A percentile compares a stretch with the other conserved stretches of the same genome.
Evolutionary conservation across 2,888 invertebrate species (phyloP).

Genomic region (Catonia carolina): DNA sequence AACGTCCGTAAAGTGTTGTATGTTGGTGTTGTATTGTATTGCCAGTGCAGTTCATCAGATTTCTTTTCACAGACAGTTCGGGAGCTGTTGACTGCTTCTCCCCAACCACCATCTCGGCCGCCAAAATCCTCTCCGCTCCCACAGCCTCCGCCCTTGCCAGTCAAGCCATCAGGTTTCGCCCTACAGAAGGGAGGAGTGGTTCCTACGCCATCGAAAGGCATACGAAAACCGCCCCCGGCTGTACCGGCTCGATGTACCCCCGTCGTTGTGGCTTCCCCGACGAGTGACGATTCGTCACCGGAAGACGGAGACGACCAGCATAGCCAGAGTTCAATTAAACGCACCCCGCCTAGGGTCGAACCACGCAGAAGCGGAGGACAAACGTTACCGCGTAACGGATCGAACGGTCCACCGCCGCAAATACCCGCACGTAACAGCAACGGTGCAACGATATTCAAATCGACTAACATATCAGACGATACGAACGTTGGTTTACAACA

Average conservation of each 20-base stretch:
- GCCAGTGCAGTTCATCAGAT: conserved; percentile 6
- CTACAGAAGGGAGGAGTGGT: conserved; percentile 29
- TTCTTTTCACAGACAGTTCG: conserved; percentile 53
- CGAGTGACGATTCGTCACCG: conserved; percentile 37
- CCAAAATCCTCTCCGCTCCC: conserved; percentile 28
- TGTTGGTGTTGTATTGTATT: neutral
- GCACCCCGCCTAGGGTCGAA: conserved; percentile 23
- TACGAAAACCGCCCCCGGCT: conserved; percentile 32
- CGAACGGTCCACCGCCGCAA: conserved; percentile 7
- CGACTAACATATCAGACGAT: neutral
- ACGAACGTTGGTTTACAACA: no score
- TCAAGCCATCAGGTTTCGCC: conserved; percentile 34
- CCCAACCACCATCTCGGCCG: conserved; percentile 28
- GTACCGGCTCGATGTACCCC: conserved; percentile 30
- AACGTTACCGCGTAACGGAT: neutral
- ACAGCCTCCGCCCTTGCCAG: conserved; percentile 37
- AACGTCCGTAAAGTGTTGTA: no score
- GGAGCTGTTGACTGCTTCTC: conserved; percentile 41
- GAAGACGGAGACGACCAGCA: conserved; percentile 25
- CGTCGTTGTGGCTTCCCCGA: conserved; percentile 37
- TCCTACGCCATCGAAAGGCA: conserved; percentile 31
- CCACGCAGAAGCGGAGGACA: conserved; percentile 12
- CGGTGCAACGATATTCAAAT: neutral
- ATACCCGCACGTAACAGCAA: conserved; percentile 2
- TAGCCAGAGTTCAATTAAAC: conserved; percentile 24